Percentiles rank a stretch among this genome's conserved stretches.
Conservation (phyloP, 2,113 vertebrate species). For the Anser cygnoides region DNA sequence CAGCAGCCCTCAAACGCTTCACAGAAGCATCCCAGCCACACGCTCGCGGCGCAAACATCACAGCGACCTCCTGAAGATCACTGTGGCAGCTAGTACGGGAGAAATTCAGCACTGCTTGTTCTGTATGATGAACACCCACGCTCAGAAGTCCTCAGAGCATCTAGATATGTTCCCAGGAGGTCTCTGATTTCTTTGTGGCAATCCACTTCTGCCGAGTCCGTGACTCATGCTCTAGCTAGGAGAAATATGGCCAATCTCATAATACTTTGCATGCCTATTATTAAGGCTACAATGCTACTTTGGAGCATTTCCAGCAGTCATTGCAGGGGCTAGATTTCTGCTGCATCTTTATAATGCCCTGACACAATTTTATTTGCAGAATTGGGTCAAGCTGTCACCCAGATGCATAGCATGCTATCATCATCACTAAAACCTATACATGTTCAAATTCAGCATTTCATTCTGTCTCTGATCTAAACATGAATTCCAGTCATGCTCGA, state of each 20-base stretch:
- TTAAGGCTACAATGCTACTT: not conserved
- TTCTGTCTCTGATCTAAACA: not conserved
- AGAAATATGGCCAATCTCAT: not conserved
- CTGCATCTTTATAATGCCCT: not conserved
- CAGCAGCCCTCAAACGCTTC: not conserved
- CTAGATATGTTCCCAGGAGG: not conserved
- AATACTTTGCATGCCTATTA: not conserved
- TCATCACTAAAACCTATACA: not conserved
- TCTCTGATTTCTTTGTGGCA: not conserved
- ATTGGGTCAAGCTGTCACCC: not conserved
- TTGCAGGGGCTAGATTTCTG: not conserved
- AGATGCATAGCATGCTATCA: fast-evolving
- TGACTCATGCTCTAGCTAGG: not conserved
- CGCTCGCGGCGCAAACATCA: fast-evolving
- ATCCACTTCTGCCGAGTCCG: not conserved
- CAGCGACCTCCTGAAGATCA: not conserved
- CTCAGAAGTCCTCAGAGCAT: not conserved
- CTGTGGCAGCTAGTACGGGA: not conserved
- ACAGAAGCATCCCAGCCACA: not conserved
- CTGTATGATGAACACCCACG: not conserved
- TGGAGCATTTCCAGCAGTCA: not conserved
- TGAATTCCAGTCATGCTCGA: constrained; percentile 38
- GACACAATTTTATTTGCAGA: not conserved
- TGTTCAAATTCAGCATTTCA: not conserved
- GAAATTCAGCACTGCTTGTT: fast-evolving